Conservation (phyloP, 2,797 vertebrate species). For the Pseudochromis fuscus region DNA sequence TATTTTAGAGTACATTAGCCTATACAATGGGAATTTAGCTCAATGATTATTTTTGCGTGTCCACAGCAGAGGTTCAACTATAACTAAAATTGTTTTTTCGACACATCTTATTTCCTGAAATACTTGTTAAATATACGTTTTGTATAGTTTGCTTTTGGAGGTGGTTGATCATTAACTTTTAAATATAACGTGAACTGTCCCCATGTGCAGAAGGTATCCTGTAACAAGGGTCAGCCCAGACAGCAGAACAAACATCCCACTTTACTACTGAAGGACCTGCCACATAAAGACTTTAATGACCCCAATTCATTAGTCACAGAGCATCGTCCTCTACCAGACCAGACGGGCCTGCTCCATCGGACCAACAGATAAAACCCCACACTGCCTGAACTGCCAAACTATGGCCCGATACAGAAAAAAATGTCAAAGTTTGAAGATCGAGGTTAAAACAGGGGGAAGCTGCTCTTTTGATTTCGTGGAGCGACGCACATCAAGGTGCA, state of each 20-base stretch:
- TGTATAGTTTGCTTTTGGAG: neutral
- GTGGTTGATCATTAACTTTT: slow-evolving; percentile 9
- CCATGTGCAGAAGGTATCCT: slow-evolving; percentile 48
- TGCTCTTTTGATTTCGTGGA: slow-evolving; percentile 19
- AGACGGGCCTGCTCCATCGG: slow-evolving; percentile 57
- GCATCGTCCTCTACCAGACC: slow-evolving; percentile 64
- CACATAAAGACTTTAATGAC: slow-evolving; percentile 79
- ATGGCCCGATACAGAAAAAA: neutral
- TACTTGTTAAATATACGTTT: neutral
- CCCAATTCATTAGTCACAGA: slow-evolving; percentile 82
- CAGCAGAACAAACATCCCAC: slow-evolving; percentile 80
- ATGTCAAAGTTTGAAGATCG: slow-evolving; percentile 16
- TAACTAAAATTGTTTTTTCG: too few species aligned
- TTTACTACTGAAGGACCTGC: slow-evolving; percentile 75
- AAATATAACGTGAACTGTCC: neutral
- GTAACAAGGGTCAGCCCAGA: slow-evolving; percentile 68
- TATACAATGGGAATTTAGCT: too few species aligned
- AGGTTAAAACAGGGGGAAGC: slow-evolving; percentile 1
- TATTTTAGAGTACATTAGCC: too few species aligned
- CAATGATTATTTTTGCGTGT: too few species aligned
- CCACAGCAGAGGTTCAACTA: too few species aligned
- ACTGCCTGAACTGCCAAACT: slow-evolving; percentile 5
- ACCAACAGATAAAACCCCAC: slow-evolving; percentile 57
- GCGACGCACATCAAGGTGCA: slow-evolving; percentile 1
- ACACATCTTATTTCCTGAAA: too few species aligned